Evolutionary conservation across 1,140 invertebrate species (phyloP).

Genomic region (Homalodisca vitripennis): DNA sequence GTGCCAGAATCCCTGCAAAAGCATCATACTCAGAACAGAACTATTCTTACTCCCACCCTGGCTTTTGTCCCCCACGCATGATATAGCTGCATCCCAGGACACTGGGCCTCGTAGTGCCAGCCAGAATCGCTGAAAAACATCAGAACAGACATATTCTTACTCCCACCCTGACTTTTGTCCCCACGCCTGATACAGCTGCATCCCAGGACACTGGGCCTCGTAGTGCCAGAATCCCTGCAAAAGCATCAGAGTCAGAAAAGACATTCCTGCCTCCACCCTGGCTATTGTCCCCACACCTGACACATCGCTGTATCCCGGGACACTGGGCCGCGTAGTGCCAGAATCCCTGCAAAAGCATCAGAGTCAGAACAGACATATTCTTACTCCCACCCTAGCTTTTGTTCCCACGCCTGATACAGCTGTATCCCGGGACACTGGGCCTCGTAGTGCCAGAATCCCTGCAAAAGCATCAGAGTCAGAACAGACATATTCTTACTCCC

Average conservation of each 20-base stretch:
- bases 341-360: constrained; percentile 49
- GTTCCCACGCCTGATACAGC: constrained; percentile 55
- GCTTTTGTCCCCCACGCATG: too few species aligned
- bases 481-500: too few species aligned
- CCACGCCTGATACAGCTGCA: constrained; percentile 55
- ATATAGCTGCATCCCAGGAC: too few species aligned
- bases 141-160: too few species aligned
- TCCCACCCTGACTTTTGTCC: too few species aligned
- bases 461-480: not conserved
- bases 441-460: constrained; percentile 57
- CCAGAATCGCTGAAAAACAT: too few species aligned
- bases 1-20: constrained; percentile 59
- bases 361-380: too few species aligned
- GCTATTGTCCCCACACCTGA: constrained; percentile 54
- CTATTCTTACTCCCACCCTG: too few species aligned
- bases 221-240: constrained; percentile 56
- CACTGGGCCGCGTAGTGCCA: constrained; percentile 57
- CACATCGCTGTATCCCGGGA: constrained; percentile 52
- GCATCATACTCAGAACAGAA: too few species aligned
- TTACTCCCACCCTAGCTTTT: constrained; percentile 53
- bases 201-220: constrained; percentile 52
- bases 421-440: constrained; percentile 53
- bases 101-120: too few species aligned
- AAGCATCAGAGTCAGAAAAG: too few species aligned
- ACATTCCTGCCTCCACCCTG: too few species aligned